Percentiles rank a stretch among this genome's conserved stretches.
Conservation (phyloP, 2,113 vertebrate genomes). For the Carollia perspicillata region DNA sequence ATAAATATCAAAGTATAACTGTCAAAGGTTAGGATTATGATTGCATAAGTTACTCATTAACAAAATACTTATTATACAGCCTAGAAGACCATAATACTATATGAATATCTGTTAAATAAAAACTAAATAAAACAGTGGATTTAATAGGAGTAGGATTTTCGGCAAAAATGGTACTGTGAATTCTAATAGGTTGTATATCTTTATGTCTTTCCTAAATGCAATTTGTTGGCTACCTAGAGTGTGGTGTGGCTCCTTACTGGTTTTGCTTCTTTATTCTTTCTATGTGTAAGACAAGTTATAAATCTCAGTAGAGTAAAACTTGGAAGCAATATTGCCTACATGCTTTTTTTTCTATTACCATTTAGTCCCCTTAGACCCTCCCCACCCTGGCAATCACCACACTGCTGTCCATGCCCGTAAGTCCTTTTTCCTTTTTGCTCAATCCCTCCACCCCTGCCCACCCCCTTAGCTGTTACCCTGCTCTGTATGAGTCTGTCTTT, state of each 20-base stretch:
- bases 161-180: background rate
- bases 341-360: background rate
- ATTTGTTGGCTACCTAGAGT: background rate
- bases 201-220: background rate
- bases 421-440: too few species aligned
- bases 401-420: too few species aligned
- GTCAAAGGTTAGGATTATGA: background rate
- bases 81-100: background rate
- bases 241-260: background rate
- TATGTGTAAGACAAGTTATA: background rate
- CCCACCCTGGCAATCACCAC: too few species aligned
- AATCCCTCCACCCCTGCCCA: too few species aligned
- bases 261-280: background rate
- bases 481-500: too few species aligned
- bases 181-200: background rate
- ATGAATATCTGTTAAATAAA: background rate
- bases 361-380: too few species aligned
- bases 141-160: background rate
- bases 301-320: background rate
- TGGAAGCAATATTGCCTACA: background rate
- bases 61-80: background rate
- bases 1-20: background rate
- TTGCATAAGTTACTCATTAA: background rate
- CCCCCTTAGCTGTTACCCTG: too few species aligned
- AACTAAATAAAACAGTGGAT: constrained; percentile 12